Conservation (phyloP, 2,113 vertebrate genomes). For the Ptyas mucosa region DNA sequence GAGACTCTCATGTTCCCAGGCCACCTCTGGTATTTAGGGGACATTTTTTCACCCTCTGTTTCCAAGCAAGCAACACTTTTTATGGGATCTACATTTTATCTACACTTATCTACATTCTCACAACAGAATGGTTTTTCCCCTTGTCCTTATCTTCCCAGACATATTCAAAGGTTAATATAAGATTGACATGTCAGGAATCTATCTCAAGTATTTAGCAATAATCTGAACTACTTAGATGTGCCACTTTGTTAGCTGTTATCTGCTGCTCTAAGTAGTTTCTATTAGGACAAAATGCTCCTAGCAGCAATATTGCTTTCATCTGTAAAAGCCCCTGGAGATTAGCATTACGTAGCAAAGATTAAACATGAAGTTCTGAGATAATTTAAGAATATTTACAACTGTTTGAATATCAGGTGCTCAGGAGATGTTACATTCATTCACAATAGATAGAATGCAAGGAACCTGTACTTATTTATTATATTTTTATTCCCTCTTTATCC, state of each 20-base stretch:
- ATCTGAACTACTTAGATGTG: not conserved
- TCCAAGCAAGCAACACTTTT: constrained; percentile 27
- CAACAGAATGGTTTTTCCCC: constrained; percentile 8
- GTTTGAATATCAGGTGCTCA: not conserved
- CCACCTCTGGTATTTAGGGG: constrained; percentile 45
- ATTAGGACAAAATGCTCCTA: not conserved
- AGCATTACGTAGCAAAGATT: not conserved
- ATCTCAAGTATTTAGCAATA: constrained; percentile 7
- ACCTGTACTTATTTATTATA: not conserved
- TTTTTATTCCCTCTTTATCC: not conserved
- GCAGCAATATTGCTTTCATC: not conserved
- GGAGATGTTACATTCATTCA: not conserved
- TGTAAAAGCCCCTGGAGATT: not conserved
- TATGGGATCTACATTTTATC: constrained; percentile 14
- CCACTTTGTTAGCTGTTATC: not conserved
- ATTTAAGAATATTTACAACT: not conserved
- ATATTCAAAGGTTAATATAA: not conserved
- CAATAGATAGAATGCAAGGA: not conserved
- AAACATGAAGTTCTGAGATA: not conserved
- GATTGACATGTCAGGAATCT: not conserved
- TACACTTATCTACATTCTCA: constrained; percentile 27
- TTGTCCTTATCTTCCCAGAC: constrained; percentile 2
- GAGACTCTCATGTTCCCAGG: constrained; percentile 42
- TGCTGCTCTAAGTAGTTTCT: not conserved
- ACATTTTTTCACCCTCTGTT: constrained; percentile 44